Evolutionary conservation across 2,113 vertebrate genomes (phyloP).

Genomic region (Paracanthobrama guichenoti): DNA sequence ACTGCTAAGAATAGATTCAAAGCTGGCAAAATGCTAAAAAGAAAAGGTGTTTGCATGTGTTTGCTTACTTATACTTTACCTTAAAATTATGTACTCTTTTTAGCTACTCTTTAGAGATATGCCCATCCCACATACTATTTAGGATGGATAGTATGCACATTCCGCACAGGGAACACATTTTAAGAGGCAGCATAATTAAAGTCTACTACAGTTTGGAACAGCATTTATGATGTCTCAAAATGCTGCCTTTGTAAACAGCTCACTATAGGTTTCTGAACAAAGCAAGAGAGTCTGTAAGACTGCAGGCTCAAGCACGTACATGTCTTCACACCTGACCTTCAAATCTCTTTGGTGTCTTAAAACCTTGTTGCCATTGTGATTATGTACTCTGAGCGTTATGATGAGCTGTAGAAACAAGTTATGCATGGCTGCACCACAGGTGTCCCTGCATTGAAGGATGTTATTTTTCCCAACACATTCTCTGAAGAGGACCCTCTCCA

Average conservation of each 20-base stretch:
- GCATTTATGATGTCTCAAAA: not conserved
- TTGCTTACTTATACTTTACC: too few species aligned
- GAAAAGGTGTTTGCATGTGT: too few species aligned
- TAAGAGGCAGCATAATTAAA: not conserved
- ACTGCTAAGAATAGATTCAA: too few species aligned
- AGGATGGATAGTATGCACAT: too few species aligned
- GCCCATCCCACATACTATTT: too few species aligned
- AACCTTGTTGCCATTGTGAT: conserved; percentile 14
- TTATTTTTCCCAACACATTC: conserved; percentile 67
- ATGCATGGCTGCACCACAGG: conserved; percentile 55
- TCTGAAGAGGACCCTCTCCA: conserved; percentile 51
- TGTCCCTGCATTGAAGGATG: conserved; percentile 70
- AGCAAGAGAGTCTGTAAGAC: not conserved
- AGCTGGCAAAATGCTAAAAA: too few species aligned
- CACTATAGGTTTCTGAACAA: not conserved
- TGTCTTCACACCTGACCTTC: conserved; percentile 29
- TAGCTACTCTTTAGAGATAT: too few species aligned
- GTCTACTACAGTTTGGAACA: not conserved
- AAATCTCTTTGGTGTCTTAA: conserved; percentile 26
- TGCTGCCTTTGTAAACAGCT: not conserved
- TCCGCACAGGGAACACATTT: too few species aligned
- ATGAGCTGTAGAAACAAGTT: conserved; percentile 39
- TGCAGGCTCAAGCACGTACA: not conserved
- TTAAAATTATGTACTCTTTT: too few species aligned
- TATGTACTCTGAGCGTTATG: conserved; percentile 6